Conservation (phyloP, 2,888 invertebrate species). For the Rhagonycha lutea region DNA sequence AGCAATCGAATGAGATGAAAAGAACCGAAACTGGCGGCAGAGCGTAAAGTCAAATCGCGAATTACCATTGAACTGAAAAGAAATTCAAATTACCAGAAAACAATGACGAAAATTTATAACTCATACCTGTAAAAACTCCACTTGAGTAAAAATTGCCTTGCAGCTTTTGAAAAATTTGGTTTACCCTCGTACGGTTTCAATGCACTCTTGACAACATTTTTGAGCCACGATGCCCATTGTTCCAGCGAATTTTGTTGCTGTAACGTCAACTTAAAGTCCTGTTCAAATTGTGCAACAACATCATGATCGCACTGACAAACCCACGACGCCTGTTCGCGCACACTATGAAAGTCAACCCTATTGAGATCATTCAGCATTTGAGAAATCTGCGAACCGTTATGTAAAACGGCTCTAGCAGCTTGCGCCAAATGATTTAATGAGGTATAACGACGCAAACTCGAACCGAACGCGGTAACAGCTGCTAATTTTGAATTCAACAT, state of each 20-base stretch:
- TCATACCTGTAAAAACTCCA: constrained; percentile 95
- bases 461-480: constrained; percentile 89
- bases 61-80: constrained; percentile 90
- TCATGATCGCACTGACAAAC: constrained; percentile 93
- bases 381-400: constrained; percentile 91
- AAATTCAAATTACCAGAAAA: constrained; percentile 7
- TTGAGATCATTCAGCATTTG: constrained; percentile 97
- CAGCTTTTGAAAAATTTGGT: constrained; percentile 81
- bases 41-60: constrained; percentile 91
- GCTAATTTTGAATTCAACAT: constrained; percentile 82
- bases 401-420: constrained; percentile 92
- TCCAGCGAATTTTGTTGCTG: constrained; percentile 93
- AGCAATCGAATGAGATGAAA: constrained; percentile 97
- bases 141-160: constrained; percentile 91
- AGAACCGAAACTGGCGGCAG: constrained; percentile 97
- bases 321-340: constrained; percentile 93
- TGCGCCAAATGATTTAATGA: constrained; percentile 94
- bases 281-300: constrained; percentile 76
- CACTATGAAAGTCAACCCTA: constrained; percentile 97
- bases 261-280: constrained; percentile 89
- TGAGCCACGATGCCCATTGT: constrained; percentile 98
- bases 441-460: constrained; percentile 93
- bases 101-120: not conserved
- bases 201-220: constrained; percentile 87
- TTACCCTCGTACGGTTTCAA: constrained; percentile 87